Evolutionary conservation across 2,888 invertebrate genomes (phyloP), one percentile per base, ranked within the genome.

Genomic region (Ormyrus thymus): DNA sequence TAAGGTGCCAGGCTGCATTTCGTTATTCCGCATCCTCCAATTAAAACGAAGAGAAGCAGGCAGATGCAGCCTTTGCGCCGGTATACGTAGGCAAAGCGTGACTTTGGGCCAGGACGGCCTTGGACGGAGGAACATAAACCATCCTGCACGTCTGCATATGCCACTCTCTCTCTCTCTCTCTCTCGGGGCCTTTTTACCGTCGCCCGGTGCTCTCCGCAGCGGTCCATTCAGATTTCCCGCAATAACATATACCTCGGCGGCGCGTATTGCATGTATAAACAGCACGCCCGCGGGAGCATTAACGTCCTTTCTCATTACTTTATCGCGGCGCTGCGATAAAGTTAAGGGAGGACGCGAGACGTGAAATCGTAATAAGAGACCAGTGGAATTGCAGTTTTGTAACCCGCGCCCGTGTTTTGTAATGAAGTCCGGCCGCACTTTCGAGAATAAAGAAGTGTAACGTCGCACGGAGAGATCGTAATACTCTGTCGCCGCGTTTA

Each of bases 211-310:
- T 55, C n/a, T 58, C 58, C 58, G 13, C n/a, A 45, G 10, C 46
- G 66, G 53, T 76, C 69, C 76, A 76, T 76, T 76, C 62, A 62
- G 69, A 76, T 76, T 69, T 74, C 69, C 69, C 69, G 56, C 61
- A 62, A 56, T 69, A 62, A 45, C 11, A 75, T 46, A 50, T 48
- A 15, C 15, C 9, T 5, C 45, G 46, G 58, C 15, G 58, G 45
- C 11, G 13, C 43, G 46, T 29, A 48, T 15, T 7, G 29, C 29
- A 48, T 66, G 66, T n/a, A n/a, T 6, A n/a, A 51, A 61, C 15
- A 45, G 45, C 13, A 13, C 7, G 7, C 48, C 10, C 45, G n/a
- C 50, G 43, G 29, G 29, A 59, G 51, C 29, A 64, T 55, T 46
- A 55, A 62, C 11, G 55, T 72, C 59, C 11, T 64, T 1, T 64